These are phyloP conservation scores for Platanista minor DNA, from an alignment of 2,113 vertebrate species.

Conservation along the genomic window DNA sequence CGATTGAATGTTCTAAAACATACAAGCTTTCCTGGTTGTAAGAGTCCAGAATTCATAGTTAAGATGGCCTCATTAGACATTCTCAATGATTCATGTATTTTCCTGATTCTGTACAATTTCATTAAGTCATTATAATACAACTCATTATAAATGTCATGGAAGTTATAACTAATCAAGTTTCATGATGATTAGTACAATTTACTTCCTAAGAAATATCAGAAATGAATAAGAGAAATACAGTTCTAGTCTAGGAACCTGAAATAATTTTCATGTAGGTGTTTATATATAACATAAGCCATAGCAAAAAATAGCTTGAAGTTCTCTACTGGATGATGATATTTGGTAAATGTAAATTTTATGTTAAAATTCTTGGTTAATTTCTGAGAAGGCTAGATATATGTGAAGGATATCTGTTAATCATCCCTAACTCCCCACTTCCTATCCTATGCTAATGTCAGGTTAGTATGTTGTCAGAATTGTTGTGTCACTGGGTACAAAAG, in stretches of 20 bases:
- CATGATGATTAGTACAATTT: slow-evolving; percentile 7
- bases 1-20: background rate
- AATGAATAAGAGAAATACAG: background rate
- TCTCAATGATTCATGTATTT: slow-evolving; percentile 21
- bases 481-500: background rate
- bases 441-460: background rate
- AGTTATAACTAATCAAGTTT: background rate
- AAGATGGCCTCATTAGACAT: background rate
- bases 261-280: background rate
- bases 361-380: slow-evolving; percentile 15
- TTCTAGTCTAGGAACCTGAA: background rate
- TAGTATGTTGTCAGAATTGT: background rate
- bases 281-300: background rate
- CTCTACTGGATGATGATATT: background rate
- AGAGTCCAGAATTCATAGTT: slow-evolving; percentile 24
- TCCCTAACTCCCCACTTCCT: background rate
- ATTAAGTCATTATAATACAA: slow-evolving; percentile 25
- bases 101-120: slow-evolving; percentile 1
- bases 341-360: background rate
- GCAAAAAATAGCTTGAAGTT: background rate
- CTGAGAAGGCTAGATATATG: background rate
- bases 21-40: background rate
- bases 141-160: background rate
- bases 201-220: slow-evolving; percentile 42
- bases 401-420: background rate